Evolutionary conservation across 2,888 invertebrate genomes (phyloP), one percentile per base, ranked within the genome.

Genomic region (Eueremaeus valkanovi): DNA sequence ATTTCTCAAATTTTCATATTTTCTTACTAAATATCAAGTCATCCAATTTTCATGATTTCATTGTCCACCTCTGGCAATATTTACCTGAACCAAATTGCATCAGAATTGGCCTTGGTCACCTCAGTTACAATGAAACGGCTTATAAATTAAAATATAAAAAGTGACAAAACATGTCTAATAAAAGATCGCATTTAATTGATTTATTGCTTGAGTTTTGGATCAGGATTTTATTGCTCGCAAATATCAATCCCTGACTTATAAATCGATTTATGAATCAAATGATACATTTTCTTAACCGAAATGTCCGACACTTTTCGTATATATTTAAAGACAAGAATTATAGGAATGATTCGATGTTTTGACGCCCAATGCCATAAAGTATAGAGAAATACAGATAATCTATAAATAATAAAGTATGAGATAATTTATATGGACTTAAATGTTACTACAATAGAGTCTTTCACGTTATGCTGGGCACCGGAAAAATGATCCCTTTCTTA

Each of bases 381-480:
- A 33, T 63, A 33, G 27, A 63, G 33, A 63, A 31, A 21, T 24
- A 2, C 27, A 63, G 63, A 33, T 33, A 63, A 63, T 33, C 33
- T 21, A 63, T 63, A 31, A 63, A 63, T 63, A 63, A 63, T 63
- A 63, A 33, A 63, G 63, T 31, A 63, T 63, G n/a, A 24, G 31
- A 63, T 63, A 33, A 63, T 63, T 63, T 63, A 63, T 63, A 63
- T 63, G 33, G 11, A 63, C 63, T 63, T 63, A 63, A 63, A 63
- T 29, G n/a, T 51, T 8, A 61, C 29, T 18, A 21, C 61, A 61
- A 61, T 27, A 21, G 21, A 21, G 16, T 27, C 29, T 27, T n/a
- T 29, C 18, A 8, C 63, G 24, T 63, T 24, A 63, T 18, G 21
- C 36, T 63, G 6, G 9, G 16, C 1, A 31, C 16, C 16, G 16